Evolutionary conservation across 1,140 invertebrate genomes (phyloP), one percentile per base, ranked within the genome.

Genomic region (Choristoneura fumiferana): DNA sequence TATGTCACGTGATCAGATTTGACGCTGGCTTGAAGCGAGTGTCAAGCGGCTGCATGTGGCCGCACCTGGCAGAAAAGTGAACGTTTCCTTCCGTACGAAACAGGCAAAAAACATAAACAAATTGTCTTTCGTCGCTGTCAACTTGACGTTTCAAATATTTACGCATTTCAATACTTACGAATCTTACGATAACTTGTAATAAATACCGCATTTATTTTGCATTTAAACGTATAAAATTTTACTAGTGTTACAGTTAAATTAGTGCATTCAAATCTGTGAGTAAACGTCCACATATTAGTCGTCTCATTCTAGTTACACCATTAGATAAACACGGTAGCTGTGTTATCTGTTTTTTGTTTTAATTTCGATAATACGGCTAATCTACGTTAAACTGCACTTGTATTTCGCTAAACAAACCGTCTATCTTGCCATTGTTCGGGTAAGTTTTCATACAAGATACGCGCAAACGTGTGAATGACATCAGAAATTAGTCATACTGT

Each of bases 401-500:
- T 49, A 49, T 15, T 22, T 49, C 43, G n/a, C 43, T 49, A 33
- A 49, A 18, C 40, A 45, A 45, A 49, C 22, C 18, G 12, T 49
- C 22, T 49, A 33, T 49, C 53, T 34, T 45, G 18, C 35, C 12
- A 35, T 53, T 35, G 36, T 43, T 17, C 35, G 53, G 35, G 18
- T 18, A 54, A 58, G 33, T 57, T 38, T 55, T 57, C 14, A 43
- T 56, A 34, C 36, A 35, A 40, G 17, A 43, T 35, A n/a, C 14
- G 43, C 59, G 34, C 62, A 29, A 57, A 67, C 55, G 52, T 17
- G 22, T 33, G 45, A 60, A 68, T 79, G 74, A 79, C 76, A 79
- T 79, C 70, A 76, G 69, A 57, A 61, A 29, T 76, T 77, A 77
- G 62, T 79, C 69, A 75, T 70, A 65, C 37, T 60, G 57, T 66